phyloP scores from a whole-genome alignment of 2,888 invertebrate species.

The Dexiosoma caninum region DNA sequence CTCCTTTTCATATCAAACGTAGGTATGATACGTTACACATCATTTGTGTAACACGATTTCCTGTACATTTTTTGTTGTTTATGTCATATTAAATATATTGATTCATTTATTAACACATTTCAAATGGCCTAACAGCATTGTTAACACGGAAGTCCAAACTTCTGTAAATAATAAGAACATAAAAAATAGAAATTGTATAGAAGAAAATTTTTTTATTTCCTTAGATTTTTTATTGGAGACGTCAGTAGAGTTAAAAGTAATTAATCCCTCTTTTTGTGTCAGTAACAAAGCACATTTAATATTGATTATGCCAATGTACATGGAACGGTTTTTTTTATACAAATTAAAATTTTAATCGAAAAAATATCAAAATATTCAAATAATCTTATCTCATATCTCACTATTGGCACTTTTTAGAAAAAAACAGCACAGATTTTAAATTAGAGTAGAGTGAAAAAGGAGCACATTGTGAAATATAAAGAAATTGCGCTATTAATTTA shows the following conservation, averaged over 20 bases:
- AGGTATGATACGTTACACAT: conserved; percentile 56
- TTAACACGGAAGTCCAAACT: conserved; percentile 53
- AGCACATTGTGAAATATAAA: no score
- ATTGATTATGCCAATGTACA: no score
- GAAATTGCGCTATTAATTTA: no score
- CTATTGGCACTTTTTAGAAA: no score
- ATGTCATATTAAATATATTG: conserved; percentile 45
- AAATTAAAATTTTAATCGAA: no score
- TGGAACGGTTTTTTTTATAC: no score
- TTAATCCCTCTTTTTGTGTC: conserved; percentile 13
- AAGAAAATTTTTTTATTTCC: not conserved
- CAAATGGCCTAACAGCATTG: conserved; percentile 36
- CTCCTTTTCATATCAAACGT: conserved; percentile 16
- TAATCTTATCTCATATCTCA: no score
- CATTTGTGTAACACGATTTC: conserved; percentile 62
- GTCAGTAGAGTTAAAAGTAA: no score
- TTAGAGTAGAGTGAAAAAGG: no score
- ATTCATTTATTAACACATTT: conserved; percentile 53
- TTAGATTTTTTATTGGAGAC: conserved; percentile 6
- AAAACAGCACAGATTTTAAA: no score
- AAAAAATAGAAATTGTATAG: not conserved
- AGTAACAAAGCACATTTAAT: not conserved
- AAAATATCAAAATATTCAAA: no score
- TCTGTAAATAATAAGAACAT: not conserved
- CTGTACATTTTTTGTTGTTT: conserved; percentile 38